These are phyloP conservation scores for Sinodicranocentrus sp. DNA, from an alignment of 2,888 invertebrate genomes.

Conservation along the genomic window DNA sequence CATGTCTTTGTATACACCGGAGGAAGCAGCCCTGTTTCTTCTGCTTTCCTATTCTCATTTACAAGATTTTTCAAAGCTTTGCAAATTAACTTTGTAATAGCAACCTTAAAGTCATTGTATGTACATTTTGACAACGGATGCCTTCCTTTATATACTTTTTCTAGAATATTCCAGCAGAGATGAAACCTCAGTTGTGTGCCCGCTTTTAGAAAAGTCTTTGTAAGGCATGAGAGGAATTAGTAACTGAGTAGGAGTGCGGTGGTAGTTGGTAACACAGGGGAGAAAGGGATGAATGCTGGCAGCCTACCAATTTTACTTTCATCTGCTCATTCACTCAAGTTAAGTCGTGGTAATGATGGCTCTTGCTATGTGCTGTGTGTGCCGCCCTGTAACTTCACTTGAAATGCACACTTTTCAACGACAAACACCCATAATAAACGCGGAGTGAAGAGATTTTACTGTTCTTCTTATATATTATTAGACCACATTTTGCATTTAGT, in stretches of 20 bases:
- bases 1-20: slow-evolving; percentile 36
- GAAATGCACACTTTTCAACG: slow-evolving; percentile 12
- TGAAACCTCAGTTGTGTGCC: too few species aligned
- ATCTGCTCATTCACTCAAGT: slow-evolving; percentile 58
- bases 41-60: slow-evolving; percentile 61
- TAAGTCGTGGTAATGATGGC: slow-evolving; percentile 62
- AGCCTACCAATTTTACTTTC: slow-evolving; percentile 66
- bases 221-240: slow-evolving; percentile 53
- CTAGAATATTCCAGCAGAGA: slow-evolving; percentile 29
- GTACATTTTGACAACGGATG: background rate
- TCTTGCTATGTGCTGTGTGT: slow-evolving; percentile 34
- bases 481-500: too few species aligned
- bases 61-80: slow-evolving; percentile 65
- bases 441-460: slow-evolving; percentile 4
- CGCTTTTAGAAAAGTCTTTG: background rate
- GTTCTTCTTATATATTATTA: too few species aligned
- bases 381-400: slow-evolving; percentile 19
- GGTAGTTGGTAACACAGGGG: slow-evolving; percentile 10
- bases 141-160: slow-evolving; percentile 1
- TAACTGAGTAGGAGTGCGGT: slow-evolving; percentile 42
- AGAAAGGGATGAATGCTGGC: slow-evolving; percentile 46
- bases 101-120: slow-evolving; percentile 33
- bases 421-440: slow-evolving; percentile 47
- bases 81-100: slow-evolving; percentile 66
- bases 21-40: background rate